These are phyloP conservation scores for Dynastes grantii DNA, from an alignment of 2,888 invertebrate species.

Conservation along the genomic window DNA sequence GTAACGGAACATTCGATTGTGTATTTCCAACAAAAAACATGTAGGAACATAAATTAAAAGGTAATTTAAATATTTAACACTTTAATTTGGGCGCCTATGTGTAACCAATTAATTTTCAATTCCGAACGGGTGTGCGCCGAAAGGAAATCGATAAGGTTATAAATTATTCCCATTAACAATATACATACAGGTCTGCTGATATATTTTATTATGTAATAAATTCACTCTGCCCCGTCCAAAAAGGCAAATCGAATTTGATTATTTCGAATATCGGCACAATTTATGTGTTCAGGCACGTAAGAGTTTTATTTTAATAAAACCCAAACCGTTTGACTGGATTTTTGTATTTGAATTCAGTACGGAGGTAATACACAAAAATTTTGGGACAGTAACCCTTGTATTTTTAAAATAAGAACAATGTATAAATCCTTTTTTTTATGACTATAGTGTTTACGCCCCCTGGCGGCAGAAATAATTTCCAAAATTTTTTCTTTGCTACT, in stretches of 20 bases:
- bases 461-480: no score
- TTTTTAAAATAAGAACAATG: no score
- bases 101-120: conserved; percentile 16
- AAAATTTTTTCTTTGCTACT: no score
- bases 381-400: no score
- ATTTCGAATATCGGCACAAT: background rate
- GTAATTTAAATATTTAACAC: conserved; percentile 24
- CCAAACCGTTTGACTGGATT: no score
- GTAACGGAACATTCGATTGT: no score
- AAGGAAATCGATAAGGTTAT: conserved; percentile 12
- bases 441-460: no score
- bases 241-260: conserved; percentile 4
- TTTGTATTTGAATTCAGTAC: no score
- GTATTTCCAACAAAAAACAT: no score
- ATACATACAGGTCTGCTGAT: conserved; percentile 12
- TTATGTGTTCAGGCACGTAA: background rate
- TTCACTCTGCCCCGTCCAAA: background rate
- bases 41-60: conserved; percentile 2
- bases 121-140: background rate
- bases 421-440: no score
- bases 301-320: no score
- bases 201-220: conserved; percentile 15
- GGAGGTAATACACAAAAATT: no score
- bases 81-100: background rate
- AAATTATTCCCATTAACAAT: conserved; percentile 27